phyloP scores from a whole-genome alignment of 2,113 vertebrate genomes.

The Perca schrenkii region DNA sequence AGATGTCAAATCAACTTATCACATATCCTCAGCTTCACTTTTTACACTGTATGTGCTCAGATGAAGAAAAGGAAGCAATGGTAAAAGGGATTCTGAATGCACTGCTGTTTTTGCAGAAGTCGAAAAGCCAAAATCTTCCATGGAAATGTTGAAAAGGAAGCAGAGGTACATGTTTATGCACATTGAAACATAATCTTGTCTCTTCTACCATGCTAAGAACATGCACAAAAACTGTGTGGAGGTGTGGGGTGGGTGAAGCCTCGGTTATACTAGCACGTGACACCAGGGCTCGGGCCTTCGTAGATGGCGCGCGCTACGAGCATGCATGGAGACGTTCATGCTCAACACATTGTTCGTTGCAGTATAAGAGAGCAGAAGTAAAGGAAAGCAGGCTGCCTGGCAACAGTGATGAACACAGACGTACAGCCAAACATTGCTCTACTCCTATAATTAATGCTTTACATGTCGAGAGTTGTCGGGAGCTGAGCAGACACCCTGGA shows the following conservation, averaged over 20 bases:
- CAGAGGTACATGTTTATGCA: slow-evolving; percentile 59
- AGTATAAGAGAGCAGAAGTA: no score
- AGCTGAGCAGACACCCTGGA: slow-evolving; percentile 24
- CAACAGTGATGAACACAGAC: no score
- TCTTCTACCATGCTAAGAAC: background rate
- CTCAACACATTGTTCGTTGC: no score
- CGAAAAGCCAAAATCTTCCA: background rate
- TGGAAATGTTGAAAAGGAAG: slow-evolving; percentile 17
- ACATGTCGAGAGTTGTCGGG: slow-evolving; percentile 1
- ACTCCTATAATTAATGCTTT: no score
- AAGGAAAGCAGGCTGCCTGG: no score
- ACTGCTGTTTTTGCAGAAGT: slow-evolving; percentile 67
- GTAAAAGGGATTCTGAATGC: background rate
- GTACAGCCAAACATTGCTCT: no score
- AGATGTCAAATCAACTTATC: background rate
- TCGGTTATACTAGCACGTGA: no score
- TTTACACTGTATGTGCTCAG: background rate
- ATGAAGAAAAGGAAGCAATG: slow-evolving; percentile 37
- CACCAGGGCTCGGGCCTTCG: no score
- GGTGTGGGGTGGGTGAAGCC: slow-evolving; percentile 15
- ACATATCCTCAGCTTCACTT: slow-evolving; percentile 24
- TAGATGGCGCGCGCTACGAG: no score
- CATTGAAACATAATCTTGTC: slow-evolving; percentile 38
- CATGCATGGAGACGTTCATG: no score
- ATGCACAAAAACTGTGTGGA: background rate